Conservation (phyloP, 92 coral and sea anemone genomes). For the Bergia puertoricense region DNA sequence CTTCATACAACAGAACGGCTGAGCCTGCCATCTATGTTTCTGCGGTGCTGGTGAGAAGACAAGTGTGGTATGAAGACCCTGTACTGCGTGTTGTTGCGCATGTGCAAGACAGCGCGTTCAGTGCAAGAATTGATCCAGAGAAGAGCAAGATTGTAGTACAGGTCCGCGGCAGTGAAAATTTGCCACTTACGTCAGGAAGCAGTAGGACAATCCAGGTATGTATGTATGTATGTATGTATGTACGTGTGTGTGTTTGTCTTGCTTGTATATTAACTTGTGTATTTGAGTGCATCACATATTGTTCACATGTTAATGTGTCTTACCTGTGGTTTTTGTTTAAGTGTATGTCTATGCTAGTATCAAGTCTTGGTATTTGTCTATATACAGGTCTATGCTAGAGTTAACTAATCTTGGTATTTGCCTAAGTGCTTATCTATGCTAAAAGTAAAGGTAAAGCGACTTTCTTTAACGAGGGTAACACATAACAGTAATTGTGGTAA, state of each 20-base stretch:
- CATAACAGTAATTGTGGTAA: no score
- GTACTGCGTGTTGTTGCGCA: slow-evolving; percentile 55
- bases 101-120: slow-evolving; percentile 53
- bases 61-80: slow-evolving; percentile 54
- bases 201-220: slow-evolving; percentile 30
- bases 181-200: slow-evolving; percentile 19
- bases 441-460: no score
- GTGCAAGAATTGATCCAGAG: slow-evolving; percentile 54
- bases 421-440: no score
- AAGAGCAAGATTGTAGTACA: slow-evolving; percentile 55
- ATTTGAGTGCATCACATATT: no score
- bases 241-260: background rate
- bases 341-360: no score
- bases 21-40: slow-evolving; percentile 44
- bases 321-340: no score
- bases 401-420: no score
- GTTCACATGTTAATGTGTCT: no score
- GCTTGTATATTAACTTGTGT: no score
- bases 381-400: no score
- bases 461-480: no score
- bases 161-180: slow-evolving; percentile 46
- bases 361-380: no score
- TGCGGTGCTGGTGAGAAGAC: slow-evolving; percentile 43
- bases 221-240: background rate
- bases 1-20: slow-evolving; percentile 20